Evolutionary conservation across 2,797 vertebrate genomes (phyloP), one percentile per base, ranked within the genome.

Genomic region (Threskiornis aethiopicus): DNA sequence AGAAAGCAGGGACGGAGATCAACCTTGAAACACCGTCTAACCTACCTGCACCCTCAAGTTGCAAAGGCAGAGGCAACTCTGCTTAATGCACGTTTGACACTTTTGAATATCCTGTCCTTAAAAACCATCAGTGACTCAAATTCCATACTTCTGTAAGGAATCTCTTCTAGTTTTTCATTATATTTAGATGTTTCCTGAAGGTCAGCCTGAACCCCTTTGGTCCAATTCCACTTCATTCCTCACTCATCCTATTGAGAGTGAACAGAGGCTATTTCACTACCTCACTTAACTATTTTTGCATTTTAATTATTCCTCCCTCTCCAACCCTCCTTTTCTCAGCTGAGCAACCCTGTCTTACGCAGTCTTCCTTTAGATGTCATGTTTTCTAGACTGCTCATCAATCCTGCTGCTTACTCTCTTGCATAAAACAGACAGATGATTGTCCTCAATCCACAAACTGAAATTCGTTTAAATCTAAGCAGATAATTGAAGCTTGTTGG

Each of bases 401-500:
- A 44, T 55, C 67, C 86, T 89, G 82, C 51, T 65, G 61, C 77
- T 89, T 69, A 62, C 33, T 54, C 61, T 35, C 25, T 87, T 95
- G 90, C 87, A 90, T 26, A 80, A 96, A 92, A 25, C 39, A 80
- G 66, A n/a, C 12, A 16, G 87, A 75, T 44, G 42, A 76, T 47
- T 78, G 91, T 81, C 79, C 77, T 94, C 88, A 96, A 64, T 94
- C 91, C 67, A 33, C 91, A 82, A 79, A 77, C 37, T 87, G 89
- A 78, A 85, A 92, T 93, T 76, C 15, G 0, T 90, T 94, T 88
- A 78, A 94, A 92, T 83, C 47, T 52, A 89, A 92, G 95, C 26
- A 82, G 94, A 80, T 96, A 97, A 97, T 93, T 92, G 94, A 91
- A 61, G 51, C 64, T 76, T 64, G 51, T 67, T 92, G 93, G 88